Evolutionary conservation across 2,797 vertebrate genomes (phyloP).

Genomic region (Myotis planiceps): DNA sequence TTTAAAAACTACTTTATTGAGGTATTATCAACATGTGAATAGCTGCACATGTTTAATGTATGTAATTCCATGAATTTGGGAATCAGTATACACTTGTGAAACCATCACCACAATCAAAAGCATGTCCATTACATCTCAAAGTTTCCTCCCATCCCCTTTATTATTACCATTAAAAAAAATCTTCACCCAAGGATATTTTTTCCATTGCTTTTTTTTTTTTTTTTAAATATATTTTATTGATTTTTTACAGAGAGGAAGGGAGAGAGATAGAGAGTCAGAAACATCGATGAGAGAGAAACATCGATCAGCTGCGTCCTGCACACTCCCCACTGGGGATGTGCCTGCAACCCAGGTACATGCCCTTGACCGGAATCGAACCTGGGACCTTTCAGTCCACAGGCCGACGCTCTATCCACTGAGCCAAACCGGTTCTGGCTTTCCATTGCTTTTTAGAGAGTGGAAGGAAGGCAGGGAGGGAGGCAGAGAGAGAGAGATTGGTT

Average conservation of each 20-base stretch:
- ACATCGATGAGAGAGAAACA: no score
- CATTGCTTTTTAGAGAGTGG: background rate
- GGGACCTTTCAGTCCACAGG: no score
- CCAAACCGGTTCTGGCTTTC: no score
- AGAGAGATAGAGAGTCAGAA: no score
- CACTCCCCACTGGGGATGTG: no score
- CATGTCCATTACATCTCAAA: background rate
- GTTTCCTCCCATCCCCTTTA: background rate
- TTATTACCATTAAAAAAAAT: background rate
- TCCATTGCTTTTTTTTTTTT: background rate
- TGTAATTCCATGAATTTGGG: background rate
- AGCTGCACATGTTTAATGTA: background rate
- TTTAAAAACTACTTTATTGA: background rate
- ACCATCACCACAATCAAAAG: background rate
- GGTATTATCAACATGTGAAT: background rate
- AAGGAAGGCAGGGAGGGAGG: background rate
- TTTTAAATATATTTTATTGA: no score
- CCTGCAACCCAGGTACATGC: no score
- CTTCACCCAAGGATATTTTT: background rate
- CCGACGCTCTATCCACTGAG: no score
- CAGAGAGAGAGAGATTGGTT: background rate
- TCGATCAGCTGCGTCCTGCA: no score
- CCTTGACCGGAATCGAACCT: no score
- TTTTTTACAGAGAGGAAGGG: no score
- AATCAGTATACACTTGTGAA: background rate